phyloP scores from a whole-genome alignment of 2,888 invertebrate genomes.

The Deilephila porcellus region DNA sequence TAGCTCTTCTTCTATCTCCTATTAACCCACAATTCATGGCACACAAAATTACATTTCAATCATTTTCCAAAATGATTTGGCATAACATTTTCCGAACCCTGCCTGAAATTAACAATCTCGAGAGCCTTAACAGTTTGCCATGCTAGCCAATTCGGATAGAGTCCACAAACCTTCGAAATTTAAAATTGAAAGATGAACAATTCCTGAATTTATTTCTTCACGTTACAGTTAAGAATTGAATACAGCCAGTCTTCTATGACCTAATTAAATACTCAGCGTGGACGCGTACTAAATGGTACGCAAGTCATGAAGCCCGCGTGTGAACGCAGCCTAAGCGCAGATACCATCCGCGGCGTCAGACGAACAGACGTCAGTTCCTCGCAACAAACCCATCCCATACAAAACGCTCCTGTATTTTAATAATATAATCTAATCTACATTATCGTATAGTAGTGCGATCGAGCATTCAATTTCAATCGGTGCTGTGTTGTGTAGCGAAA shows the following conservation, averaged over 20 bases:
- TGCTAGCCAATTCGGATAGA: no score
- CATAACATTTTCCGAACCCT: no score
- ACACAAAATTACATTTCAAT: no score
- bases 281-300: background rate
- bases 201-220: no score
- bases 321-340: constrained; percentile 12
- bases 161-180: no score
- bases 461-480: background rate
- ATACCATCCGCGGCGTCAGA: background rate
- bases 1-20: no score
- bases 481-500: constrained; percentile 23
- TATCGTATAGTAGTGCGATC: constrained; percentile 18
- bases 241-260: background rate
- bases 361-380: constrained; percentile 2
- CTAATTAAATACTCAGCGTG: background rate
- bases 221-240: background rate
- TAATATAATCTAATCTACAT: constrained; percentile 22
- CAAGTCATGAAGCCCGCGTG: background rate
- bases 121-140: no score
- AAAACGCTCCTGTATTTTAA: constrained; percentile 1
- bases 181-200: no score
- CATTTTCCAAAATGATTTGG: no score
- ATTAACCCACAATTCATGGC: no score
- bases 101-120: no score
- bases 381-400: constrained; percentile 2